A percentile compares a stretch with the other conserved stretches of the same genome.
phyloP scores from a whole-genome alignment of 2,113 vertebrate species.

The Accipiter virgatus region DNA sequence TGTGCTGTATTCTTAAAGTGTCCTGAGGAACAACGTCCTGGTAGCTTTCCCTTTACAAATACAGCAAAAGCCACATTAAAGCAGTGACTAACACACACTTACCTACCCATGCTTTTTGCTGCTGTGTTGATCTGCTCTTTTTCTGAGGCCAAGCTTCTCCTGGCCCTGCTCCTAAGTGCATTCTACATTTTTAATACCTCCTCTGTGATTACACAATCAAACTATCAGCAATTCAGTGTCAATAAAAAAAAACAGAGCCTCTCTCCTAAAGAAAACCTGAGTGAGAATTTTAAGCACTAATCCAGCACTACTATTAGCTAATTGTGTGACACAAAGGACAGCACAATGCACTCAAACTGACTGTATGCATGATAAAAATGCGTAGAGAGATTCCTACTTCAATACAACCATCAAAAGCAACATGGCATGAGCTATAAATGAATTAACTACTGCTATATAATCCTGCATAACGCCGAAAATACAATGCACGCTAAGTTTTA shows the following conservation, averaged over 20 bases:
- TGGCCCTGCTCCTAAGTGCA: background rate
- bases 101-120: fast-evolving
- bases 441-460: background rate
- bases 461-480: fast-evolving
- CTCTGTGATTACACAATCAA: background rate
- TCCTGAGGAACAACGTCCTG: background rate
- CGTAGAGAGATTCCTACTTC: background rate
- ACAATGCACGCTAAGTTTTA: fast-evolving
- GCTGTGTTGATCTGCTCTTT: background rate
- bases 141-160: background rate
- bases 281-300: background rate
- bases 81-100: background rate
- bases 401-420: background rate
- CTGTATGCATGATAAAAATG: background rate
- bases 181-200: background rate
- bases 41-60: background rate
- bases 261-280: background rate
- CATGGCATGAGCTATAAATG: fast-evolving
- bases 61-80: background rate
- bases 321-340: background rate
- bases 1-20: background rate
- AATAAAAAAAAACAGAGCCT: background rate
- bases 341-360: background rate
- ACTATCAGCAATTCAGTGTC: background rate
- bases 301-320: background rate